These are phyloP conservation scores for Diplogasteroides magnus DNA, from an alignment of 1,140 invertebrate genomes.

Conservation along the genomic window DNA sequence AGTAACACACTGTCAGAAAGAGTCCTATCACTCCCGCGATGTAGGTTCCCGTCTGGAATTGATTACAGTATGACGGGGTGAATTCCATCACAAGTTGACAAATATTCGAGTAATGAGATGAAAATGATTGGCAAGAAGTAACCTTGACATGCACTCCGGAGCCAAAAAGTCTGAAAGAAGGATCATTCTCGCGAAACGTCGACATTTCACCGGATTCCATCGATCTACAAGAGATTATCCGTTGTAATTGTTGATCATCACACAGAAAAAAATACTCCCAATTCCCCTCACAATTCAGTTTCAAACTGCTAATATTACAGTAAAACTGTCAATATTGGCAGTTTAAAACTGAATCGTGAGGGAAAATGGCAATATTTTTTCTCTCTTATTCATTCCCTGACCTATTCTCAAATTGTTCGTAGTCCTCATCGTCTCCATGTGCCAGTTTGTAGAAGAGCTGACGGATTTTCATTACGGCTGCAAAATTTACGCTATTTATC, in stretches of 20 bases:
- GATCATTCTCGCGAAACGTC: conserved; percentile 28
- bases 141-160: conserved; percentile 32
- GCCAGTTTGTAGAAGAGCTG: conserved; percentile 12
- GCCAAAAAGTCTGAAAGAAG: conserved; percentile 21
- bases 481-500: too few relatives aligned
- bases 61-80: neutral
- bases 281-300: too few relatives aligned
- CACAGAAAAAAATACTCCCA: too few relatives aligned
- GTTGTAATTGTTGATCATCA: too few relatives aligned
- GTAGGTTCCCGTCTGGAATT: conserved; percentile 21
- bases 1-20: conserved; percentile 17
- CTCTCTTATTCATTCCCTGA: too few relatives aligned
- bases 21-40: conserved; percentile 28
- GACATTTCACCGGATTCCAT: conserved; percentile 18
- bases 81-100: neutral
- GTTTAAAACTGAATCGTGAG: too few relatives aligned
- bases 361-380: too few relatives aligned
- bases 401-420: conserved; percentile 25
- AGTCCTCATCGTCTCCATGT: conserved; percentile 21
- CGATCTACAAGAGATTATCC: too few relatives aligned
- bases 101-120: neutral
- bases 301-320: too few relatives aligned
- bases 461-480: conserved; percentile 1
- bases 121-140: neutral
- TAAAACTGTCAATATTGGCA: too few relatives aligned